Base-by-base conservation (phyloP, 2,888 invertebrate genomes). In the Meteorus colon region DNA sequence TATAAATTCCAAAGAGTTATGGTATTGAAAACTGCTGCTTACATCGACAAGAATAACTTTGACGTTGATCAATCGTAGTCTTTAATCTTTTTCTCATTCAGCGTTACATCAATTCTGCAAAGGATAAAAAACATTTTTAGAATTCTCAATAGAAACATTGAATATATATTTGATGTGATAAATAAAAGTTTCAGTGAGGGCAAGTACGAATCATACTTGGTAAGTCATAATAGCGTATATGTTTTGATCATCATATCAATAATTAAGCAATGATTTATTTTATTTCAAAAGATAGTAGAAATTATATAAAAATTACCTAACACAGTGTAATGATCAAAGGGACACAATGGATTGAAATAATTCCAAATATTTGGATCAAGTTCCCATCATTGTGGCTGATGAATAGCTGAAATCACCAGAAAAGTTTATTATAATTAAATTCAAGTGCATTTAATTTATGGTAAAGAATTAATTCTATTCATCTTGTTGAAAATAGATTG, bases 381-480 rank as follows among this genome's bases (percentile, higher is more conserved):
- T 94, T 93, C 98, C 98, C 99, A 65, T 98, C 98, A 81, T 97
- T 97, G 76, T 94, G 94, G 76, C 93, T 93, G 95, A 98, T 96
- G 89, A 98, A 97, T 87, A 0, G 2, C 93, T 93, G 85, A 14
- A 86, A 63, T 63, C 3, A 29, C 31, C 5, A 41, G 29, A 29
- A 31, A 10, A 63, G 12, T n/a, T 63, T 2, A 62, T 62, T 14
- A 19, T n/a, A 62, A 62, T 16, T 67, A 37, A 31, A 70, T 68
- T 60, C 66, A 62, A 34, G 19, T 70, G 1, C n/a, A 34, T 1
- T 24, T 34, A 6, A 8, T 34, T 34, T 8, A 34, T 34, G 34
- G 8, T 34, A 34, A 34, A 34, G 8, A 34, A 4, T 34, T 8
- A 6, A 6, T 34, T 34, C 37, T 1, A 37, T 59, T 34, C 19